Conservation (phyloP, 2,888 invertebrate species). For the Neocrepidodera transversa region DNA sequence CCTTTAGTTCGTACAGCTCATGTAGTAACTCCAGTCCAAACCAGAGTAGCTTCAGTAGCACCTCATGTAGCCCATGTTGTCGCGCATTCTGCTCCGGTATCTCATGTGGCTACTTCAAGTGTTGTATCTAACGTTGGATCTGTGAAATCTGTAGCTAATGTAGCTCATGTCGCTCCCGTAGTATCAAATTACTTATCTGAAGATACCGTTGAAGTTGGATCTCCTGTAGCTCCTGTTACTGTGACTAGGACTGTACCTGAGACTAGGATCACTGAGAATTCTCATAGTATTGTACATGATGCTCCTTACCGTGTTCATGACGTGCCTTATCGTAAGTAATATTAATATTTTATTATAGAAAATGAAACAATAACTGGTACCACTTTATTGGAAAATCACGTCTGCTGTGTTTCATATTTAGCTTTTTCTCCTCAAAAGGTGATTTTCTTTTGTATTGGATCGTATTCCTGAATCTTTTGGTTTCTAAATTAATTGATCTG, state of each 20-base stretch:
- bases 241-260: neutral
- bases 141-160: conserved; percentile 8
- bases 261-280: conserved; percentile 32
- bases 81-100: conserved; percentile 25
- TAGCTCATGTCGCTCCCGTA: conserved; percentile 1
- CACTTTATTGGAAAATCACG: too few relatives aligned
- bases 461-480: too few relatives aligned
- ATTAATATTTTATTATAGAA: neutral
- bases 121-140: conserved; percentile 22
- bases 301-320: too few relatives aligned
- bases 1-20: conserved; percentile 59
- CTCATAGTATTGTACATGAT: conserved; percentile 29
- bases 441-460: too few relatives aligned
- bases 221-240: conserved; percentile 6
- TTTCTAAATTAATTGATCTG: too few relatives aligned
- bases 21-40: conserved; percentile 47
- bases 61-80: conserved; percentile 23
- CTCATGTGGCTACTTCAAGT: neutral
- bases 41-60: conserved; percentile 49
- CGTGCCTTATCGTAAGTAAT: conserved; percentile 27
- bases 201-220: neutral
- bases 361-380: neutral
- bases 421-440: too few relatives aligned
- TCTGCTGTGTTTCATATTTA: too few relatives aligned
- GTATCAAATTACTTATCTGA: conserved; percentile 22